A percentile compares a stretch with the other conserved stretches of the same genome.
These are phyloP conservation scores for Spatulosminthurus flaviceps DNA, from an alignment of 2,888 invertebrate species.

Conservation along the genomic window DNA sequence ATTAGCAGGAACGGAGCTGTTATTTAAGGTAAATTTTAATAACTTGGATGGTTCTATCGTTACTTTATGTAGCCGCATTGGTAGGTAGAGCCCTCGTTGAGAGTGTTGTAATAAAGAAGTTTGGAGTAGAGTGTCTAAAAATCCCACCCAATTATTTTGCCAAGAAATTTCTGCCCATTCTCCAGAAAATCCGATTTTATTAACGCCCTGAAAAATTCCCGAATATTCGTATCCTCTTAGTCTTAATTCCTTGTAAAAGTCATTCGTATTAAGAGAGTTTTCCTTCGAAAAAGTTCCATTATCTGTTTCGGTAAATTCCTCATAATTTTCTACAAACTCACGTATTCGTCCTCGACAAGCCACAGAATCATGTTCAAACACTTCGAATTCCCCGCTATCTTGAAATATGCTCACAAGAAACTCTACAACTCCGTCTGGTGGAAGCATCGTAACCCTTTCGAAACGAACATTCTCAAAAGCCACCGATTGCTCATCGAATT, in stretches of 20 bases:
- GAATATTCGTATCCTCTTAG: conserved; percentile 66
- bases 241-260: conserved; percentile 66
- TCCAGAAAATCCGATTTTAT: conserved; percentile 64
- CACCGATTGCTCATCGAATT: conserved; percentile 77
- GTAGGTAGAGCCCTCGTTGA: conserved; percentile 77
- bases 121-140: conserved; percentile 90
- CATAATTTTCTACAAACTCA: conserved; percentile 34
- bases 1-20: not conserved
- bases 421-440: conserved; percentile 74
- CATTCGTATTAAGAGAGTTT: conserved; percentile 54
- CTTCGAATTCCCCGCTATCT: conserved; percentile 73
- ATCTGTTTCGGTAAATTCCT: conserved; percentile 23
- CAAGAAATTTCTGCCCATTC: conserved; percentile 69
- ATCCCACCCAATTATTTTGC: conserved; percentile 86
- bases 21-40: not conserved
- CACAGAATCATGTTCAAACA: conserved; percentile 65
- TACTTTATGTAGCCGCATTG: conserved; percentile 78
- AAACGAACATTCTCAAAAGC: conserved; percentile 86
- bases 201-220: conserved; percentile 66
- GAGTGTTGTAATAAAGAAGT: conserved; percentile 77
- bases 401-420: conserved; percentile 84
- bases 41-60: conserved; percentile 73
- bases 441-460: conserved; percentile 82
- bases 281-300: not conserved
- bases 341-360: conserved; percentile 66